Conservation (phyloP, 2,797 vertebrate genomes). For the Carcharodon carcharias region DNA sequence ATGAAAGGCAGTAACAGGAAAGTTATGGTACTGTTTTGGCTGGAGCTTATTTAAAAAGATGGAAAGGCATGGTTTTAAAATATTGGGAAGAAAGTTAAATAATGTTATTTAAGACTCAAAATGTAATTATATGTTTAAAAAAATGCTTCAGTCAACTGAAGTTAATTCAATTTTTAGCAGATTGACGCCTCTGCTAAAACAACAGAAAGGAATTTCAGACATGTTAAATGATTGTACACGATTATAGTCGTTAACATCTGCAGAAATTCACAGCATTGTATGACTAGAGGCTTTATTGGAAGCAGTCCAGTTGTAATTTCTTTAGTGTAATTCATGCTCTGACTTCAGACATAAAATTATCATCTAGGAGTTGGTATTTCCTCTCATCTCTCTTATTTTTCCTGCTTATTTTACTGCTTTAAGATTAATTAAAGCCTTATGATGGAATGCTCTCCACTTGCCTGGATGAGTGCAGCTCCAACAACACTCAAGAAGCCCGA, state of each 20-base stretch:
- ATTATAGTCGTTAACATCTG: neutral
- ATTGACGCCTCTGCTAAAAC: neutral
- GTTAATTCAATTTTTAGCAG: neutral
- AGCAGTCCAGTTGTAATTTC: neutral
- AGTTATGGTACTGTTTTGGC: neutral
- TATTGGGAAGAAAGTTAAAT: neutral
- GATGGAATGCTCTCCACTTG: too few species aligned
- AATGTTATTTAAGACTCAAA: neutral
- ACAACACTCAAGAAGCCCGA: too few species aligned
- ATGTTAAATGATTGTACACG: neutral
- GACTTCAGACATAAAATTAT: constrained; percentile 23
- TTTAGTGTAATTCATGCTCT: neutral
- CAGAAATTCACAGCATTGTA: neutral
- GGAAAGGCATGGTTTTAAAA: neutral
- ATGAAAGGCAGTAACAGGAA: neutral
- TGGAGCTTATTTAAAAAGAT: neutral
- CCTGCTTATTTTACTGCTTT: neutral
- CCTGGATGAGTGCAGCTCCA: too few species aligned
- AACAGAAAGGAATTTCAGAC: neutral
- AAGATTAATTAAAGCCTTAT: neutral
- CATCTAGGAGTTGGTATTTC: neutral
- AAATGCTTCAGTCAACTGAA: neutral
- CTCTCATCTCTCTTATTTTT: neutral
- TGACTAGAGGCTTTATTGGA: neutral
- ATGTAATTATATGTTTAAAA: neutral